A percentile compares a stretch with the other conserved stretches of the same genome.
These are phyloP conservation scores for Cheracebus regulus DNA, from an alignment of 2,797 vertebrate genomes.

Conservation along the genomic window DNA sequence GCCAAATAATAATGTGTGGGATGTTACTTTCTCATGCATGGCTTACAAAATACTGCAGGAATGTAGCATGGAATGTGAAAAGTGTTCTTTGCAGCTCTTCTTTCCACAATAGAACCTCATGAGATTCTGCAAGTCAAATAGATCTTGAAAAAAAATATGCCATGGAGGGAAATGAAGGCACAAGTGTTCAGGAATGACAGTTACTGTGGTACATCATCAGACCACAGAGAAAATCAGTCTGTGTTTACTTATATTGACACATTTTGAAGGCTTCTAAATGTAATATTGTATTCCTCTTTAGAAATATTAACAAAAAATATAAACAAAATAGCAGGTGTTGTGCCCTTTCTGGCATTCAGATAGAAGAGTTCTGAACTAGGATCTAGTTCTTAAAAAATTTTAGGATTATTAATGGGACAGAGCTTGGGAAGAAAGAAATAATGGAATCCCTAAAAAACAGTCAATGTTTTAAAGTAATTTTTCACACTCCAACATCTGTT, in stretches of 20 bases:
- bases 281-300: background rate
- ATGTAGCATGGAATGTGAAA: background rate
- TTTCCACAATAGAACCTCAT: background rate
- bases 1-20: background rate
- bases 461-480: constrained; percentile 8
- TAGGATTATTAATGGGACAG: background rate
- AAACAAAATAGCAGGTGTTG: background rate
- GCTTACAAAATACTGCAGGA: background rate
- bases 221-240: background rate
- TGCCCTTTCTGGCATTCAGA: background rate
- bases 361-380: background rate
- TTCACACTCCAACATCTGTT: constrained; percentile 63
- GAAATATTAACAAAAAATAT: background rate
- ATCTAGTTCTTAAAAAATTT: background rate
- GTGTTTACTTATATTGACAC: background rate
- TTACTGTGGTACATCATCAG: background rate
- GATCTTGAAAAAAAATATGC: background rate
- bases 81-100: background rate
- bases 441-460: constrained; percentile 33
- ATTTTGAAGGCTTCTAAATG: background rate
- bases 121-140: background rate
- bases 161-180: background rate
- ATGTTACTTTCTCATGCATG: background rate
- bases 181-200: background rate
- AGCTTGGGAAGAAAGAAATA: background rate